Base-by-base conservation (phyloP, 1,140 invertebrate species). In the Heliconius hermathena region DNA sequence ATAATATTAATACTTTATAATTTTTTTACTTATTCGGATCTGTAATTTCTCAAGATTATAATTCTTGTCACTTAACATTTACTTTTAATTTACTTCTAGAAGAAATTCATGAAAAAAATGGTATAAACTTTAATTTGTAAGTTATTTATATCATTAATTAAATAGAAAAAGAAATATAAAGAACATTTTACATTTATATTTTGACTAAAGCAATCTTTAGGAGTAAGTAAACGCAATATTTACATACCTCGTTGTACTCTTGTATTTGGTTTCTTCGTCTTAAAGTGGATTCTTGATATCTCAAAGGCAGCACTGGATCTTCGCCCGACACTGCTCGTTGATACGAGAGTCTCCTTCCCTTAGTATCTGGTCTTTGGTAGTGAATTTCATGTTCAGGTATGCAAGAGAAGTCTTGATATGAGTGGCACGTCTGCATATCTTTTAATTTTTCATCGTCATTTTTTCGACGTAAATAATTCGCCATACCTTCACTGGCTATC, bases 301-400 rank as follows among this genome's bases (percentile, higher is more conserved):
- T 82, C 5, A 77, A 70, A 9, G 84, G 80, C n/a, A 80, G 71
- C 9, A 85, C 83, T 0, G 91, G 91, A 74, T 94, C 92, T 78
- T 93, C 92, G 0, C 91, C 92, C 0, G 91, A 94, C 13, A 93
- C 92, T 4, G 92, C 92, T 38, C 91, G 79, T 81, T 93, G 91
- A 75, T 94, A 94, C 8, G 91, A 93, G 20, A 93, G 76, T 33
- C 91, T 77, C 18, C 92, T 82, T 0, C 91, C 91, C 41, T 90
- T 93, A 38, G 78, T 83, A 71, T 92, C 89, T 1, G 77, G 71
- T 71, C 78, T 87, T 33, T 80, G 79, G 11, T 80, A 82, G 33
- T 82, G 85, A 3, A 71, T 78, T 76, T 88, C 82, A 29, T 90
- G 86, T 73, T 91, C 90, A 1, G 88, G 85, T 60, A 89, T 91